phyloP scores from a whole-genome alignment of 2,113 vertebrate species.

The Gila orcuttii region DNA sequence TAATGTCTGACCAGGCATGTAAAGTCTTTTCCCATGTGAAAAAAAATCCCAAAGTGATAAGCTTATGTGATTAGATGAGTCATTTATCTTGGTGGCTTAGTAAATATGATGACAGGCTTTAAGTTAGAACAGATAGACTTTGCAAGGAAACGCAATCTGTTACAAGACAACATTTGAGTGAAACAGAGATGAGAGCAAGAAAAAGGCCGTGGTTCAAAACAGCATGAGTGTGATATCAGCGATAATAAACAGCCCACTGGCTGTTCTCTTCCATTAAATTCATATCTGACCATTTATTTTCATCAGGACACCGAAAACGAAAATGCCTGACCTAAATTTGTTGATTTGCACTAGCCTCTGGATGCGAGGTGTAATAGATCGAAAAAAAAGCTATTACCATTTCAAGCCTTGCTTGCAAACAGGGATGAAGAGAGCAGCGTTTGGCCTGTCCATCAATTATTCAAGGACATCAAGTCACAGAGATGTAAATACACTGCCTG shows the following conservation, averaged over 20 bases:
- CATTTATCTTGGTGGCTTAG: slow-evolving; percentile 13
- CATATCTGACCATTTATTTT: slow-evolving; percentile 5
- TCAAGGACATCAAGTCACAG: slow-evolving; percentile 18
- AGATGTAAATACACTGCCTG: slow-evolving; percentile 24
- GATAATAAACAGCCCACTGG: neutral
- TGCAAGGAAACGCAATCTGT: slow-evolving; percentile 3
- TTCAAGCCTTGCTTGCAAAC: slow-evolving; percentile 11
- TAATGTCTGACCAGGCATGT: neutral
- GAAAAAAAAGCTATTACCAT: slow-evolving; percentile 42
- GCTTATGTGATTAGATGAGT: slow-evolving; percentile 15
- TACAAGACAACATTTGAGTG: slow-evolving; percentile 21
- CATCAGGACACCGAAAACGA: slow-evolving; percentile 18
- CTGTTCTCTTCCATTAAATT: slow-evolving; percentile 29
- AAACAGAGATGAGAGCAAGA: slow-evolving; percentile 10
- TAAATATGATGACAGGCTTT: neutral
- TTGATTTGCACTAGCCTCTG: slow-evolving; percentile 14
- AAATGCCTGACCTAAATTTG: slow-evolving; percentile 19
- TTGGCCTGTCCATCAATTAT: slow-evolving; percentile 39
- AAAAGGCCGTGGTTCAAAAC: neutral
- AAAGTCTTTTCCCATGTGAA: neutral
- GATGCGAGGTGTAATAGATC: slow-evolving; percentile 18
- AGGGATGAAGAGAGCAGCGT: slow-evolving; percentile 1
- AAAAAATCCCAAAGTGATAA: neutral
- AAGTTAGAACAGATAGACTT: neutral
- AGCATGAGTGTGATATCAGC: neutral